Conservation (phyloP, 2,797 vertebrate genomes). For the Intellagama lesueurii region DNA sequence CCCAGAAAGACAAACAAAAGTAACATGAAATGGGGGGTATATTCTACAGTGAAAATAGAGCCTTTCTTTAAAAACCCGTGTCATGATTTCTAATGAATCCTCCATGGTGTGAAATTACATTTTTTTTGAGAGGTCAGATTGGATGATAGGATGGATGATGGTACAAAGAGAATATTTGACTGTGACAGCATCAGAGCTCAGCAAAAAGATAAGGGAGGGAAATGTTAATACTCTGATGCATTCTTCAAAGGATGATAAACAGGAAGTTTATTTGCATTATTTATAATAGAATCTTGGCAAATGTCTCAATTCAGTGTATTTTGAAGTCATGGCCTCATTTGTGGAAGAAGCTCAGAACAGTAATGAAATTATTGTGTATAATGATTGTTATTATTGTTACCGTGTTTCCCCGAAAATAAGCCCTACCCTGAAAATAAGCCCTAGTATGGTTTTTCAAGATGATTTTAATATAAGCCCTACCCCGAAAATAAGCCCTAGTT, state of each 20-base stretch:
- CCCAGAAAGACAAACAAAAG: not conserved
- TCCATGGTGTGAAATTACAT: not conserved
- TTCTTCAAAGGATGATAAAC: not conserved
- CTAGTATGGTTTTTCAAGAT: too few relatives aligned
- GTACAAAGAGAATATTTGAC: not conserved
- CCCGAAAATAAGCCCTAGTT: too few relatives aligned
- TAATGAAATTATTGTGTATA: not conserved
- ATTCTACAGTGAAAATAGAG: not conserved
- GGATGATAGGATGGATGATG: not conserved
- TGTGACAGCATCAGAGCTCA: not conserved
- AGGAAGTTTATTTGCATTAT: conserved; percentile 13
- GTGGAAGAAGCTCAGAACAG: not conserved
- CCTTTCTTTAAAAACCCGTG: not conserved
- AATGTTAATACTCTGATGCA: not conserved
- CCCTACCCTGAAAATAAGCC: too few relatives aligned
- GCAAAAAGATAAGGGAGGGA: too few relatives aligned
- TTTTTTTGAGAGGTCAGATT: not conserved
- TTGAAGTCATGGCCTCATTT: not conserved
- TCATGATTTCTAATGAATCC: not conserved
- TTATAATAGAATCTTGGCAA: not conserved
- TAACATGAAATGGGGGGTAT: not conserved
- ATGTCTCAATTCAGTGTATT: not conserved
- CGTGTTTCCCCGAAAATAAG: too few relatives aligned
- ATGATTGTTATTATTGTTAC: not conserved
- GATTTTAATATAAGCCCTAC: too few relatives aligned